These are phyloP conservation scores for Bombus huntii DNA, from an alignment of 1,140 invertebrate species.

Conservation along the genomic window DNA sequence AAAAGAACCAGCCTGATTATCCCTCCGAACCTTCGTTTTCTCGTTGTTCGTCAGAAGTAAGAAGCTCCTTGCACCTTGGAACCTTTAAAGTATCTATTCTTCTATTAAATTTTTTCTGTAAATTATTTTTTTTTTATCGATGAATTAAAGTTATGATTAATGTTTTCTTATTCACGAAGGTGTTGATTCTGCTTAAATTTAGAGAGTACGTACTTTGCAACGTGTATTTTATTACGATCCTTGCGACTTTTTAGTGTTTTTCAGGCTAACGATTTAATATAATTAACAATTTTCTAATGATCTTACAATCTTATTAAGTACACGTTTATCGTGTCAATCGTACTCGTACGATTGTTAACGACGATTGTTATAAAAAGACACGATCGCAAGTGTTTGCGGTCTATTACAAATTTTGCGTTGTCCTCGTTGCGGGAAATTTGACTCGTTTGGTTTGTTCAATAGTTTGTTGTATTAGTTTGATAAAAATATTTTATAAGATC, in stretches of 20 bases:
- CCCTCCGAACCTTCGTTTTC: not conserved
- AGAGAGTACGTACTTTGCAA: no score
- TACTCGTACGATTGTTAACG: not conserved
- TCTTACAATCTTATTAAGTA: no score
- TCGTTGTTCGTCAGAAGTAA: not conserved
- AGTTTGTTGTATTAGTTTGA: not conserved
- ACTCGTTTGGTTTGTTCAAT: not conserved
- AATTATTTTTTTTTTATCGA: not conserved
- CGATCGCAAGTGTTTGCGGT: not conserved
- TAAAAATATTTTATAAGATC: not conserved
- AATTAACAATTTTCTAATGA: no score
- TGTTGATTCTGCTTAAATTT: no score
- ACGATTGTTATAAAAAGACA: not conserved
- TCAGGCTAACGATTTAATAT: no score
- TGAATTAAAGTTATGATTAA: not conserved
- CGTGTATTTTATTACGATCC: no score
- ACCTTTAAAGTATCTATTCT: no score
- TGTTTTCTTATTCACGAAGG: no score
- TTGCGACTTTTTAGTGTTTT: no score
- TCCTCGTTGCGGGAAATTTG: no score
- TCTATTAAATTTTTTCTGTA: no score
- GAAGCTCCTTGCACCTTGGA: not conserved
- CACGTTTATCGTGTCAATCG: not conserved
- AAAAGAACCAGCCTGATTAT: not conserved
- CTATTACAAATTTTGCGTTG: not conserved